A percentile compares a stretch with the other conserved stretches of the same genome.
phyloP scores from a whole-genome alignment of 2,797 vertebrate species.

The Remorina albescens region DNA sequence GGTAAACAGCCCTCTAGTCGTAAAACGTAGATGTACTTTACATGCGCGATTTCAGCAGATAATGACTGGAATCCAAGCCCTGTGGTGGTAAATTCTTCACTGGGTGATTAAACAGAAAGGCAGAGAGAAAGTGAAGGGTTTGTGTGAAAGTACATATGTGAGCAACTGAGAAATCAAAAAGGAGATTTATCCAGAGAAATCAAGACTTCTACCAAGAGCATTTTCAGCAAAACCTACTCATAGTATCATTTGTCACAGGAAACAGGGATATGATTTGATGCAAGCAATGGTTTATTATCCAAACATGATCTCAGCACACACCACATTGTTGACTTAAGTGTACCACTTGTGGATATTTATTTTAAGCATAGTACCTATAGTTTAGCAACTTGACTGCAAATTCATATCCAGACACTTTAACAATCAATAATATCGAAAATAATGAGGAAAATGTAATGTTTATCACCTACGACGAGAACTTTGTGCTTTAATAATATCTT shows the following conservation, averaged over 20 bases:
- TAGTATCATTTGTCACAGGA: constrained; percentile 64
- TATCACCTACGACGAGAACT: constrained; percentile 13
- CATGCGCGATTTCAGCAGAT: constrained; percentile 68
- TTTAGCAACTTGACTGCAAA: constrained; percentile 9
- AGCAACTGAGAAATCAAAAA: constrained; percentile 32
- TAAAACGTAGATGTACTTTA: constrained; percentile 44
- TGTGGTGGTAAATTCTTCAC: constrained; percentile 54
- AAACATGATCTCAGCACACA: constrained; percentile 26
- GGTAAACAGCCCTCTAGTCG: constrained; percentile 32
- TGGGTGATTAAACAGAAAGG: constrained; percentile 55
- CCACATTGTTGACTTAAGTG: not conserved
- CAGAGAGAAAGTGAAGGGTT: constrained; percentile 34
- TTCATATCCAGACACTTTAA: constrained; percentile 1
- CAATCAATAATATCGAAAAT: not conserved
- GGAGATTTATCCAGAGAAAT: constrained; percentile 24
- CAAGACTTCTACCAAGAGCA: constrained; percentile 54
- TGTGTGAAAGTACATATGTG: constrained; percentile 24
- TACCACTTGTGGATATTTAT: not conserved
- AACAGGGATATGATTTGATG: constrained; percentile 71
- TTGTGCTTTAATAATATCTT: constrained; percentile 8
- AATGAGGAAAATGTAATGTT: not conserved
- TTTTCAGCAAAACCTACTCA: constrained; percentile 78
- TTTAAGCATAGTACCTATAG: not conserved
- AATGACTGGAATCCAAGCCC: constrained; percentile 71
- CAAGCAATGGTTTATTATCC: constrained; percentile 68